Percentiles rank a stretch among this genome's conserved stretches.
Conservation (phyloP, 2,888 invertebrate species). For the Zootermopsis nevadensis region DNA sequence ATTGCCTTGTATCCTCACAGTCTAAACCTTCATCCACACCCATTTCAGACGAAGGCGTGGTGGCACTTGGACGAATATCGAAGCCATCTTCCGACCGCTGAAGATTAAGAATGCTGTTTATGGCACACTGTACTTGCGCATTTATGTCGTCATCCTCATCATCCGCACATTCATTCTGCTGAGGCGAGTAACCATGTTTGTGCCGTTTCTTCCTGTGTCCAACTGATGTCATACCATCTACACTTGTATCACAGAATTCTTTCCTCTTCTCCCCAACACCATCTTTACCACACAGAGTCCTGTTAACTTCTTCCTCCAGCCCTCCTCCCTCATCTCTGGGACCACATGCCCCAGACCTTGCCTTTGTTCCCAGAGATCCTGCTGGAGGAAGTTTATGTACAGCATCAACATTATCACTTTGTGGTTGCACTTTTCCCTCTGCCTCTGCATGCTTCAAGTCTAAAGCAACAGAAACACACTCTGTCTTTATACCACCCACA, state of each 20-base stretch:
- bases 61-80: slow-evolving; percentile 43
- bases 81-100: slow-evolving; percentile 65
- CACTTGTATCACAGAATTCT: slow-evolving; percentile 49
- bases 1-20: slow-evolving; percentile 39
- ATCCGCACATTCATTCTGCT: slow-evolving; percentile 19
- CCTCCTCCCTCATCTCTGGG: slow-evolving; percentile 52
- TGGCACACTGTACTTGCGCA: slow-evolving; percentile 83
- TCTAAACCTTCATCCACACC: slow-evolving; percentile 43
- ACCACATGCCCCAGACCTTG: slow-evolving; percentile 38
- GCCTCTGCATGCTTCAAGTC: not conserved
- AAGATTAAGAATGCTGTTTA: slow-evolving; percentile 81
- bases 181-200: slow-evolving; percentile 36
- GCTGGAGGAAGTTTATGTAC: slow-evolving; percentile 20
- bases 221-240: slow-evolving; percentile 24
- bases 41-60: slow-evolving; percentile 19
- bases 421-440: not conserved
- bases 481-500: not conserved
- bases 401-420: not conserved
- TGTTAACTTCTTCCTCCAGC: not conserved
- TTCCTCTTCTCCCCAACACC: slow-evolving; percentile 39
- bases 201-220: slow-evolving; percentile 47
- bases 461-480: not conserved
- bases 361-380: slow-evolving; percentile 8
- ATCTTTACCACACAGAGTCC: slow-evolving; percentile 11
- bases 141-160: slow-evolving; percentile 74